Evolutionary conservation across 2,797 vertebrate species (phyloP), one percentile per base, ranked within the genome.

Genomic region (Uromys caudimaculatus): DNA sequence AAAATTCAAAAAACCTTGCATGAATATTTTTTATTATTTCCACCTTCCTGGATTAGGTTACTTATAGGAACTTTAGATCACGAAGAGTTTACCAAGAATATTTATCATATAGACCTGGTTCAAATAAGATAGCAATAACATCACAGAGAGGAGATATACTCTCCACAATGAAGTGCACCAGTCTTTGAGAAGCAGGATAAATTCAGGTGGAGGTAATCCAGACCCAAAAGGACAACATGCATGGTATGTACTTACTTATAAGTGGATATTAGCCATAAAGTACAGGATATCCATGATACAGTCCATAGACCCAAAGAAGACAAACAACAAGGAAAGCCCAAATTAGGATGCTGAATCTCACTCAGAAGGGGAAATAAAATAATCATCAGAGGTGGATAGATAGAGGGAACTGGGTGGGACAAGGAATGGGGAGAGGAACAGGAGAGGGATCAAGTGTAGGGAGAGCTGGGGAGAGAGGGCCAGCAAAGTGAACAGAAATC

Each of bases 41-140:
- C 12, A 23, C 9, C 23, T 81, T 71, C 54, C 24, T 79, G 23
- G 69, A 71, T 78, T 38, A 38, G 2, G 32, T 64, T 67, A 50
- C 41, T 75, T 84, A 73, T 60, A 95, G 35, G 2, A 89, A 92
- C 67, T 94, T 97, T 56, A 89, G 38, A 91, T 77, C 89, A 83
- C 47, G 56, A 91, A 69, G 50, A 84, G 54, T 76, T 95, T 89
- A 64, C 54, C 38, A 89, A 92, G 50, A 9, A 88, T 92, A 19
- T 96, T 95, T 95, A 3, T 92, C 60, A 92, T 92, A 35, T 10
- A 96, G 77, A 89, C 60, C 75, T 95, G 54, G 24, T 82, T n/a
- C 52, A 84, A 84, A 38, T 23, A 64, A 38, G 56, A 23, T 88
- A 73, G 89, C 35, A 91, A 77, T 64, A 96, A 87, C 75, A 54